Evolutionary conservation across 1,140 invertebrate species (phyloP).

Genomic region (Acromyrmex echinatior): DNA sequence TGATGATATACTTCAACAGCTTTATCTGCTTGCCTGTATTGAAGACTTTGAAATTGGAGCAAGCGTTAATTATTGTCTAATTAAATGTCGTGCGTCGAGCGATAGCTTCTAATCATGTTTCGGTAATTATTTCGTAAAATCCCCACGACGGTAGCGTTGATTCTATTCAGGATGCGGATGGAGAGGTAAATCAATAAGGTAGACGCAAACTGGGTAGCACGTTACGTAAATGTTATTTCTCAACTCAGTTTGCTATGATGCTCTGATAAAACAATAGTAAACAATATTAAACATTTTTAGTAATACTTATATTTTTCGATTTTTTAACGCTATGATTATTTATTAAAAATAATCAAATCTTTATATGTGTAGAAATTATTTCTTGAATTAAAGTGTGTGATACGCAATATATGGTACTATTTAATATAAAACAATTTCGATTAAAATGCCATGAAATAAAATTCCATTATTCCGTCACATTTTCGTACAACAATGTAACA

Average conservation of each 20-base stretch:
- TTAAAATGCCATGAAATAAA: slow-evolving; percentile 5
- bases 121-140: slow-evolving; percentile 56
- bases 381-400: not conserved
- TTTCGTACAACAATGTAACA: not conserved
- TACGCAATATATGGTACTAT: not conserved
- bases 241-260: slow-evolving; percentile 19
- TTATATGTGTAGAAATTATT: not conserved
- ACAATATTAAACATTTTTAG: not conserved
- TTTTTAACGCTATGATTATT: not conserved
- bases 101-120: slow-evolving; percentile 74
- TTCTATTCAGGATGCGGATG: slow-evolving; percentile 39
- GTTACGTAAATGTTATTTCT: slow-evolving; percentile 49
- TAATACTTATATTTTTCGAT: not conserved
- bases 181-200: slow-evolving; percentile 58
- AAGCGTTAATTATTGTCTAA: slow-evolving; percentile 75
- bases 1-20: not conserved
- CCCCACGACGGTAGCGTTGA: slow-evolving; percentile 49
- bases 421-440: not conserved
- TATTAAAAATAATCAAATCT: slow-evolving; percentile 15
- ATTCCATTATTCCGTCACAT: slow-evolving; percentile 5
- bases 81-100: slow-evolving; percentile 72
- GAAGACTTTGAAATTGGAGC: slow-evolving; percentile 73
- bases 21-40: slow-evolving; percentile 17
- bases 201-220: slow-evolving; percentile 29
- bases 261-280: not conserved